Conservation (phyloP, 2,113 vertebrate genomes). For the Albula glossodonta region DNA sequence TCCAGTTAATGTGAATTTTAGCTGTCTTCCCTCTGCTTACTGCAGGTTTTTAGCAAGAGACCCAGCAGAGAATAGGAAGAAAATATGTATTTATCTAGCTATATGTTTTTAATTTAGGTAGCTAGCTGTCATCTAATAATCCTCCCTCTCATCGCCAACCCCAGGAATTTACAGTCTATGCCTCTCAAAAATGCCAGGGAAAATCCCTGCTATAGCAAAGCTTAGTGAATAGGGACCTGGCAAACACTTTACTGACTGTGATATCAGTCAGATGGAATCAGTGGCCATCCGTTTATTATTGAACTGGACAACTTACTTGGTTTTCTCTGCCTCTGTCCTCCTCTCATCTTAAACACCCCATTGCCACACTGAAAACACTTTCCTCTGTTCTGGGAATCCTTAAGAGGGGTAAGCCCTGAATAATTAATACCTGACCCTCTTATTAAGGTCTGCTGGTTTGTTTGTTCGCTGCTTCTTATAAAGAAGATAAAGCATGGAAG, state of each 20-base stretch:
- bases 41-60: no score
- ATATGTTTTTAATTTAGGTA: no score
- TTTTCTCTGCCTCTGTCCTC: background rate
- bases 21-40: no score
- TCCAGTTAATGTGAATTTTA: no score
- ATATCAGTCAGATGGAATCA: background rate
- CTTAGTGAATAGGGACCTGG: background rate
- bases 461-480: background rate
- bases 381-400: background rate
- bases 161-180: no score
- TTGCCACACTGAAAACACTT: background rate
- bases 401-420: background rate
- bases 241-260: background rate
- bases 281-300: background rate
- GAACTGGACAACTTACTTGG: background rate
- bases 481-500: no score
- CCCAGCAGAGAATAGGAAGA: no score
- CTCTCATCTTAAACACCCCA: background rate
- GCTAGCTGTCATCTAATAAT: no score
- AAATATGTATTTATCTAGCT: no score
- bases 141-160: no score
- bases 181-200: no score
- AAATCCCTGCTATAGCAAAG: no score
- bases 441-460: background rate
- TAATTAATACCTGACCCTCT: slow-evolving; percentile 3